Base-by-base conservation (phyloP, 2,797 vertebrate genomes). In the Tragopan temminckii region DNA sequence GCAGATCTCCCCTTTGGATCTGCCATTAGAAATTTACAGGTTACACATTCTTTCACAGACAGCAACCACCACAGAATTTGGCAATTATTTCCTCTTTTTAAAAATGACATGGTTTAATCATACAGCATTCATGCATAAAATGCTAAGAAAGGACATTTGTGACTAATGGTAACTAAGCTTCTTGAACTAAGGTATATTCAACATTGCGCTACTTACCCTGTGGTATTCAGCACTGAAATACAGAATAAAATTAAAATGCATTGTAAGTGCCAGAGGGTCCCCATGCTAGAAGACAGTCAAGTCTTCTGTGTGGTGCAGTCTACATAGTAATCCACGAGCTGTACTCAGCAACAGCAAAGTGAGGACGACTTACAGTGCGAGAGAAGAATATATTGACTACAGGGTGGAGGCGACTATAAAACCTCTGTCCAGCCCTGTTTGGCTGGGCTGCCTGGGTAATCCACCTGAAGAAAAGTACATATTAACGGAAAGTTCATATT, bases 181-280 rank as follows among this genome's bases (percentile, higher is more conserved):
- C 35, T 31, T 68, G 33, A 57, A 64, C 46, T 66, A 80, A 83
- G 14, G n/a, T 77, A n/a, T 20, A 55, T 78, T 85, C 38, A 67
- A 17, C 23, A 70, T 27, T 12, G 18, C 29, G 17, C 31, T 80
- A 94, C 97, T 97, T 96, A 96, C 97, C 94, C 94, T 78, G 70
- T 74, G 29, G 52, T 78, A 58, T 61, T 91, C n/a, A 52, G 69
- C 94, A 91, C 77, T 7, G 58, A 94, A 92, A 96, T 43, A 87
- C 52, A 94, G 21, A 93, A 42, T 57, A 96, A 59, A 80, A 94
- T 50, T 27, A 92, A 72, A 79, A 4, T 17, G 25, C 23, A 77
- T 27, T 86, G 3, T 58, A 94, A 81, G 53, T 77, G 61, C 75
- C 84, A 89, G 67, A 59, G 84, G 2, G 76, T 94, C 40, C 74